These are phyloP conservation scores for Artibeus lituratus DNA, from an alignment of 2,797 vertebrate species.

Conservation along the genomic window DNA sequence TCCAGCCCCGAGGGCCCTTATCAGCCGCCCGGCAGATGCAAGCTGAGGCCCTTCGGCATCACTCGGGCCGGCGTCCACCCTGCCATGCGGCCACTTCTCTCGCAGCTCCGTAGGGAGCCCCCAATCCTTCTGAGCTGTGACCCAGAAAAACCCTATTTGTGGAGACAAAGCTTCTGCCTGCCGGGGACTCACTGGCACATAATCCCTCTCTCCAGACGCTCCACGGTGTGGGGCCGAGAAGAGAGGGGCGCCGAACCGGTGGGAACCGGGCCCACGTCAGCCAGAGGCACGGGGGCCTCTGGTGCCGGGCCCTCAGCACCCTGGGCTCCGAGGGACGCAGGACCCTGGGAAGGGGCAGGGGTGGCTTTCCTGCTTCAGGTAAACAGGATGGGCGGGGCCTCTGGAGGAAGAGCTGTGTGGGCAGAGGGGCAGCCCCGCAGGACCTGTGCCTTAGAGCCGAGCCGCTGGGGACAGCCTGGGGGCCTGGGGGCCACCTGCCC, in stretches of 20 bases:
- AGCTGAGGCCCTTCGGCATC: fast-evolving
- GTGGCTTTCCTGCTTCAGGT: not conserved
- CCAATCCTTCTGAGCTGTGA: slow-evolving; percentile 45
- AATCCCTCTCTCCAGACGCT: not conserved
- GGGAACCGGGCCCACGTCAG: fast-evolving
- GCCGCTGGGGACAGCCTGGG: not conserved
- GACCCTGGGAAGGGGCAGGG: not conserved
- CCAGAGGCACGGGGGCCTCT: fast-evolving
- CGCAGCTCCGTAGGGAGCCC: not conserved
- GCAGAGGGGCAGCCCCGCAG: fast-evolving
- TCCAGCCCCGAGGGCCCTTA: fast-evolving
- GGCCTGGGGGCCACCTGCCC: too few species aligned
- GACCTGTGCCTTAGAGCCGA: fast-evolving
- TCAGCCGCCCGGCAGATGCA: not conserved
- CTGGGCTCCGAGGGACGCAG: fast-evolving
- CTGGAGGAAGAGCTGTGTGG: fast-evolving
- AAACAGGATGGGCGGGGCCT: not conserved
- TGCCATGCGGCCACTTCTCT: not conserved
- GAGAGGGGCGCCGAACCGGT: fast-evolving
- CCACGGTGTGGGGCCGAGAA: fast-evolving
- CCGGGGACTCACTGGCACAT: not conserved
- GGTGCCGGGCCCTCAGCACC: fast-evolving
- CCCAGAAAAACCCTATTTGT: slow-evolving; percentile 54
- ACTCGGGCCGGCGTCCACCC: not conserved
- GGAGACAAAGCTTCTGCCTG: slow-evolving; percentile 21